Evolutionary conservation across 2,113 vertebrate genomes (phyloP).

Genomic region (Heliornis fulica): DNA sequence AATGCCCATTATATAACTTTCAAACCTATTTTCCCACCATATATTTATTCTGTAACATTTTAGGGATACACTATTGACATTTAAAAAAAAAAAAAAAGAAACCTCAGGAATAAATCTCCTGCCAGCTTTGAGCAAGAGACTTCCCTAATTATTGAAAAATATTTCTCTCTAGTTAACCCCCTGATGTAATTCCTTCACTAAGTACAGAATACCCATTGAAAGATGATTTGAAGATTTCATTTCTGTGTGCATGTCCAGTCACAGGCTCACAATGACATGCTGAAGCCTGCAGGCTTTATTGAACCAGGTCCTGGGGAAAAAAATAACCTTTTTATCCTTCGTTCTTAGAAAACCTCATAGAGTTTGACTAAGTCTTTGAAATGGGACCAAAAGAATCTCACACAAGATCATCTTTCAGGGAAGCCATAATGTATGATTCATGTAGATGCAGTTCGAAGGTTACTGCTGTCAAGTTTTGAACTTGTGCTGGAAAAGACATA

Average conservation of each 20-base stretch:
- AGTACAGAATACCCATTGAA: background rate
- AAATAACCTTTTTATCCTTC: background rate
- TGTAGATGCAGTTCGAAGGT: background rate
- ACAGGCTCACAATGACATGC: background rate
- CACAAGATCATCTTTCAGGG: background rate
- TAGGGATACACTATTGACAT: background rate
- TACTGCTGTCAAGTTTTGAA: slow-evolving; percentile 20
- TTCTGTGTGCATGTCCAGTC: background rate
- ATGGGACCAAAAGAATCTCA: slow-evolving; percentile 29
- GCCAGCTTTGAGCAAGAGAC: background rate
- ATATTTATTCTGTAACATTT: background rate
- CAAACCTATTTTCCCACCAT: fast-evolving
- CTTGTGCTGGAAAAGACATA: background rate
- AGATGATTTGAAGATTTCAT: background rate
- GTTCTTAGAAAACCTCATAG: background rate
- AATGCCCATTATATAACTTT: background rate
- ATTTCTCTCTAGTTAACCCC: background rate
- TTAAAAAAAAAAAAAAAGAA: background rate
- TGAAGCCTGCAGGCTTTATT: background rate
- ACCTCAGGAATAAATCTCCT: background rate
- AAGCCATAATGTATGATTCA: background rate
- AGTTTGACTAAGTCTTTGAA: slow-evolving; percentile 49
- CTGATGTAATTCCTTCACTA: background rate
- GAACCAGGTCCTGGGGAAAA: background rate
- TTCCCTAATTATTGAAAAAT: background rate